A percentile compares a stretch with the other conserved stretches of the same genome.
These are phyloP conservation scores for Uromys caudimaculatus DNA, from an alignment of 2,797 vertebrate genomes.

Conservation along the genomic window DNA sequence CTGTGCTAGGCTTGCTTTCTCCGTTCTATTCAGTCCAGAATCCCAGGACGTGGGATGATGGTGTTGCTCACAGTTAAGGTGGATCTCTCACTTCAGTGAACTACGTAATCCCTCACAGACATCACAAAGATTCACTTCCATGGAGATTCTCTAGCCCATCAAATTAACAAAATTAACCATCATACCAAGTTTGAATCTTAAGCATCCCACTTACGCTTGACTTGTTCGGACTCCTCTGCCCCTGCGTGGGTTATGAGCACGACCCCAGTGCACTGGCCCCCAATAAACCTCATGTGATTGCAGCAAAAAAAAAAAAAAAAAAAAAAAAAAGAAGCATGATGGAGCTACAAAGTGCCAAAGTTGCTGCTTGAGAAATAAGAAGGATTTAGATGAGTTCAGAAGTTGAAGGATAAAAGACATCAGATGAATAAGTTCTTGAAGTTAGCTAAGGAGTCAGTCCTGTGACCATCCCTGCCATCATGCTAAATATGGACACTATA, in stretches of 20 bases:
- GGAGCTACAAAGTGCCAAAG: rapidly evolving
- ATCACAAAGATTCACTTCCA: not conserved
- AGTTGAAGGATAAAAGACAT: not conserved
- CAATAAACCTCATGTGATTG: too few species aligned
- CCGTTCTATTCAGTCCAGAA: not conserved
- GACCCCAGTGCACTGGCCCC: too few species aligned
- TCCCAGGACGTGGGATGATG: not conserved
- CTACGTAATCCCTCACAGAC: not conserved
- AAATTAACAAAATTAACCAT: not conserved
- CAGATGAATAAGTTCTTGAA: not conserved
- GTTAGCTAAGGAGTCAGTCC: not conserved
- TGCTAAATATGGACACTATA: rapidly evolving
- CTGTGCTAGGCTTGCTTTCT: not conserved
- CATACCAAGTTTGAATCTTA: not conserved
- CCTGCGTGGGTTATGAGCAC: too few species aligned
- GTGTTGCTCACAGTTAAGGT: not conserved
- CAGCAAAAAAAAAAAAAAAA: too few species aligned
- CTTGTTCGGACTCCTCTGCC: too few species aligned
- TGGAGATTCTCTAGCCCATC: not conserved
- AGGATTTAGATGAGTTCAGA: not conserved
- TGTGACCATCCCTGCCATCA: rapidly evolving
- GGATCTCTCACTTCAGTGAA: not conserved
- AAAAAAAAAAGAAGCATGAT: not conserved
- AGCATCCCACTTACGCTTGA: not conserved
- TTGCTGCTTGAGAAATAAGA: not conserved